Conservation (phyloP, 1,140 invertebrate species). For the Bombus confusus region DNA sequence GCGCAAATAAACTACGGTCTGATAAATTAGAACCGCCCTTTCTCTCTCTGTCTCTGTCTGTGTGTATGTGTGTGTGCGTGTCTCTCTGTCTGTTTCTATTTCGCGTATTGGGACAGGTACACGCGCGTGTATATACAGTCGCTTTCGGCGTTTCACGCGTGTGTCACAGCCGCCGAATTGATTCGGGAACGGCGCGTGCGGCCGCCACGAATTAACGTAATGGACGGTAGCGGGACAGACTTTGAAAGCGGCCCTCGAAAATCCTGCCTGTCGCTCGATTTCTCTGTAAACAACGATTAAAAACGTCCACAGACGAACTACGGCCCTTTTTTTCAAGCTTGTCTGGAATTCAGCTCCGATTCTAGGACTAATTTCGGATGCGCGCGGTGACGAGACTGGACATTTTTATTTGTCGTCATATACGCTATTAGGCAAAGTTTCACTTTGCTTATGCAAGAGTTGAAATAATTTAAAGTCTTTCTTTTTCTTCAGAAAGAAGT, state of each 20-base stretch:
- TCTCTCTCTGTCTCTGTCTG: background rate
- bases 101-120: background rate
- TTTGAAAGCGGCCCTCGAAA: constrained; percentile 51
- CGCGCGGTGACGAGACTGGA: background rate
- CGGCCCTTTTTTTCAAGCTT: background rate
- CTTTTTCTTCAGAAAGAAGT: no score
- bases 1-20: constrained; percentile 63
- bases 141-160: background rate
- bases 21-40: constrained; percentile 61
- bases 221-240: constrained; percentile 41
- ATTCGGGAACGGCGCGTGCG: constrained; percentile 40
- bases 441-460: no score
- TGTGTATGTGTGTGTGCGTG: background rate
- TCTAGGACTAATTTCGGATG: background rate
- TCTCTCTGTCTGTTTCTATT: background rate
- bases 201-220: constrained; percentile 64
- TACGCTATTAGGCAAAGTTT: no score
- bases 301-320: background rate
- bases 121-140: no score
- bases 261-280: constrained; percentile 15
- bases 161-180: constrained; percentile 23
- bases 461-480: no score
- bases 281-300: constrained; percentile 45
- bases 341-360: background rate
- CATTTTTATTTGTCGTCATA: no score